phyloP scores from a whole-genome alignment of 2,888 invertebrate genomes.

The Campopleginae sp. region DNA sequence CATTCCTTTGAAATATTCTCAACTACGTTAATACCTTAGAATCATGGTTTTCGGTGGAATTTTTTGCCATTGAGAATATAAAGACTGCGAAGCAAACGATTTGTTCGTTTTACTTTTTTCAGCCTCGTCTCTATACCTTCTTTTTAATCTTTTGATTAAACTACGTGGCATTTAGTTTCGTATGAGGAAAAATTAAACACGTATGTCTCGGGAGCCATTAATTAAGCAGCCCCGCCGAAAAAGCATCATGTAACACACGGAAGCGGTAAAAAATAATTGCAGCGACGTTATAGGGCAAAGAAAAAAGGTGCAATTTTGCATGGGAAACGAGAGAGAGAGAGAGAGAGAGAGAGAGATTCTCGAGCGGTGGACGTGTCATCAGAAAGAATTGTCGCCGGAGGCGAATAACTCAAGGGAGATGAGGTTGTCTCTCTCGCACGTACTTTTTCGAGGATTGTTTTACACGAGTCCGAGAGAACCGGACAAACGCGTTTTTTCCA shows the following conservation, averaged over 20 bases:
- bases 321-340: constrained; percentile 15
- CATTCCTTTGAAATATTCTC: constrained; percentile 4
- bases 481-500: constrained; percentile 61
- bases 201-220: constrained; percentile 34
- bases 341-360: constrained; percentile 17
- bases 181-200: constrained; percentile 25
- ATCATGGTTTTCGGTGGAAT: neutral
- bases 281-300: neutral
- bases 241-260: constrained; percentile 47
- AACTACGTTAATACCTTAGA: neutral
- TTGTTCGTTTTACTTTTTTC: neutral
- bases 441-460: constrained; percentile 45
- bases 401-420: constrained; percentile 31
- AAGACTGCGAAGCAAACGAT: neutral
- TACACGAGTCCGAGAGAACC: constrained; percentile 52
- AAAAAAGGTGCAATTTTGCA: constrained; percentile 41
- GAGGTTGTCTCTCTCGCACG: constrained; percentile 16
- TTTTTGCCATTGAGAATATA: neutral
- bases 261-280: constrained; percentile 65
- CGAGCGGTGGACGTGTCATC: constrained; percentile 28
- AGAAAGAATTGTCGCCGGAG: constrained; percentile 55
- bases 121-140: neutral
- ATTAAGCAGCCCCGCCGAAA: constrained; percentile 35
- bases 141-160: neutral
- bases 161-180: neutral